These are phyloP conservation scores for Bedellia somnulentella DNA, from an alignment of 2,888 invertebrate species.

Conservation along the genomic window DNA sequence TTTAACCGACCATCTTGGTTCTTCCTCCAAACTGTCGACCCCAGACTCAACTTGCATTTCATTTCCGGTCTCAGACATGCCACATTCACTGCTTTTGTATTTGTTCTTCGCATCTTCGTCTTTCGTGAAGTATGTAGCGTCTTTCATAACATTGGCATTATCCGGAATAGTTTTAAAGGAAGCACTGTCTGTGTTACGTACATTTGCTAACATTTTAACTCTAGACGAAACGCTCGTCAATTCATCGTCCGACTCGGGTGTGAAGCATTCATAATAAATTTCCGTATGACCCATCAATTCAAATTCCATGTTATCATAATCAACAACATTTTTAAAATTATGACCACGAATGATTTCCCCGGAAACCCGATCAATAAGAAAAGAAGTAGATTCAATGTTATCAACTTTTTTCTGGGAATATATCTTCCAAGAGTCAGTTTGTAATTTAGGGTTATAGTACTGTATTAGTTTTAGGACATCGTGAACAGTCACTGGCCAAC, in stretches of 20 bases:
- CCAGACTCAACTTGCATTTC: background rate
- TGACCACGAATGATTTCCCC: constrained; percentile 41
- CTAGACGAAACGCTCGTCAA: constrained; percentile 35
- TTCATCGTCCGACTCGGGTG: constrained; percentile 31
- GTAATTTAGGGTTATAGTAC: constrained; percentile 40
- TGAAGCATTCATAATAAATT: constrained; percentile 36
- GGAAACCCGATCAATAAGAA: constrained; percentile 36
- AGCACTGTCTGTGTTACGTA: background rate
- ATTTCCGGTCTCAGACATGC: too few relatives aligned
- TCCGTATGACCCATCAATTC: constrained; percentile 40
- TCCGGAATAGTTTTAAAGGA: too few relatives aligned
- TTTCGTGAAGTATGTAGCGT: background rate
- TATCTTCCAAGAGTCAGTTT: constrained; percentile 34
- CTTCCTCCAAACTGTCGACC: constrained; percentile 14
- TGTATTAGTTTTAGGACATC: constrained; percentile 43
- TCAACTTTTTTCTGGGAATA: constrained; percentile 29
- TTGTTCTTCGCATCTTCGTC: background rate
- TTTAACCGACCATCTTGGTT: constrained; percentile 30
- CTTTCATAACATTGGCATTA: background rate
- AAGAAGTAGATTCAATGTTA: constrained; percentile 28
- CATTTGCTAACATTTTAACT: constrained; percentile 22
- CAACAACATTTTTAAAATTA: constrained; percentile 38
- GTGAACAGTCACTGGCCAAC: constrained; percentile 35
- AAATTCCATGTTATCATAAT: constrained; percentile 42
- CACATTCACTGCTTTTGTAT: too few relatives aligned